Percentiles rank a stretch among this genome's conserved stretches.
phyloP scores from a whole-genome alignment of 2,888 invertebrate species.

The Lottia scabra region DNA sequence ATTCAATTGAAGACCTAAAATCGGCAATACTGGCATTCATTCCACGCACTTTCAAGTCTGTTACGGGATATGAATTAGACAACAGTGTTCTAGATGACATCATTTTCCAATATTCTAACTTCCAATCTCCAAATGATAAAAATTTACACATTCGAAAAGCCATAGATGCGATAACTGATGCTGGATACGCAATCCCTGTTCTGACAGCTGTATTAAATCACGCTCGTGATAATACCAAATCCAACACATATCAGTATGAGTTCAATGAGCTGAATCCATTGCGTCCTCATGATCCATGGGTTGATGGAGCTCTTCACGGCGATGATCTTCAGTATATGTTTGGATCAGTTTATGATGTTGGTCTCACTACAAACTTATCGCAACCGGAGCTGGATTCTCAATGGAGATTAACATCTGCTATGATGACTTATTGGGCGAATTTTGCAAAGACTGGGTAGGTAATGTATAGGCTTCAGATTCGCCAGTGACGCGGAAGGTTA shows the following conservation, averaged over 20 bases:
- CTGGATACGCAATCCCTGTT: background rate
- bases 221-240: background rate
- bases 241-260: background rate
- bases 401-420: slow-evolving; percentile 81
- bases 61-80: background rate
- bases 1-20: background rate
- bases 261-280: background rate
- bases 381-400: background rate
- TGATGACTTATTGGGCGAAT: slow-evolving; percentile 95
- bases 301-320: background rate
- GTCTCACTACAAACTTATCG: background rate
- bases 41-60: background rate
- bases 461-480: background rate
- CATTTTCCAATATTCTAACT: background rate
- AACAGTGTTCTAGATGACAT: background rate
- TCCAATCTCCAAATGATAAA: background rate
- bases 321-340: background rate
- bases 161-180: background rate
- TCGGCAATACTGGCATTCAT: background rate
- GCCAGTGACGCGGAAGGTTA: too few relatives aligned
- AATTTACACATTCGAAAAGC: background rate
- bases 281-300: background rate
- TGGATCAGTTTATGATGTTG: background rate
- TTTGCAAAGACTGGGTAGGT: slow-evolving; percentile 91
- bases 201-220: background rate